Evolutionary conservation across 2,888 invertebrate genomes (phyloP).

Genomic region (Epistrophella euchroma): DNA sequence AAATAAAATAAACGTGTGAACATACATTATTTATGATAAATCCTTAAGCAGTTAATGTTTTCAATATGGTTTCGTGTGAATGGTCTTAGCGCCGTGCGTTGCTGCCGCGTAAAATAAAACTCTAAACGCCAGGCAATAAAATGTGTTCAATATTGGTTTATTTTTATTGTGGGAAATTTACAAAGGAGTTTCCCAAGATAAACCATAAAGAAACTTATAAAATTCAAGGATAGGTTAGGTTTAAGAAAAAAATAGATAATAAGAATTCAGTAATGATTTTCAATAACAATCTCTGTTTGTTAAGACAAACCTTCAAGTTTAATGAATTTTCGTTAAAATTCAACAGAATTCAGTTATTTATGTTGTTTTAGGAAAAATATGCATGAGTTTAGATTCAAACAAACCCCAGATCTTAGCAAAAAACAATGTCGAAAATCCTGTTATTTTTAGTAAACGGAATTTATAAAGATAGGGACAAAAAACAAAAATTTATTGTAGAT

Average conservation of each 20-base stretch:
- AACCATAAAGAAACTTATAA: neutral
- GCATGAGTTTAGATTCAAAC: no score
- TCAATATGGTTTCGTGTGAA: slow-evolving; percentile 9
- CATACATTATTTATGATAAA: neutral
- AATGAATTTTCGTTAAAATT: neutral
- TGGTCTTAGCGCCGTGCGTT: neutral
- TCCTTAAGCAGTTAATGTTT: slow-evolving; percentile 14
- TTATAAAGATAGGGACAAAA: neutral
- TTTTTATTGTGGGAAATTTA: slow-evolving; percentile 27
- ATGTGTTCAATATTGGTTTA: slow-evolving; percentile 5
- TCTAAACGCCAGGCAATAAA: slow-evolving; percentile 22
- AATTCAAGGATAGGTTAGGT: slow-evolving; percentile 9
- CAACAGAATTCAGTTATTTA: neutral
- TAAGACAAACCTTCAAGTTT: neutral
- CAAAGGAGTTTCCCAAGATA: slow-evolving; percentile 8
- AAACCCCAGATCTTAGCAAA: neutral
- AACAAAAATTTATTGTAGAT: neutral
- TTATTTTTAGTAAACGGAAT: neutral
- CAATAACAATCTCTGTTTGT: neutral
- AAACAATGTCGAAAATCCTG: neutral
- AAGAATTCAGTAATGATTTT: neutral
- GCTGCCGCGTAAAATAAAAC: neutral
- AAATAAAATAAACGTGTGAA: slow-evolving; percentile 13
- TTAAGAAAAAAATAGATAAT: neutral
- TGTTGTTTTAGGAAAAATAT: neutral